Evolutionary conservation across 1,140 invertebrate genomes (phyloP), one percentile per base, ranked within the genome.

Genomic region (Cherax quadricarinatus): DNA sequence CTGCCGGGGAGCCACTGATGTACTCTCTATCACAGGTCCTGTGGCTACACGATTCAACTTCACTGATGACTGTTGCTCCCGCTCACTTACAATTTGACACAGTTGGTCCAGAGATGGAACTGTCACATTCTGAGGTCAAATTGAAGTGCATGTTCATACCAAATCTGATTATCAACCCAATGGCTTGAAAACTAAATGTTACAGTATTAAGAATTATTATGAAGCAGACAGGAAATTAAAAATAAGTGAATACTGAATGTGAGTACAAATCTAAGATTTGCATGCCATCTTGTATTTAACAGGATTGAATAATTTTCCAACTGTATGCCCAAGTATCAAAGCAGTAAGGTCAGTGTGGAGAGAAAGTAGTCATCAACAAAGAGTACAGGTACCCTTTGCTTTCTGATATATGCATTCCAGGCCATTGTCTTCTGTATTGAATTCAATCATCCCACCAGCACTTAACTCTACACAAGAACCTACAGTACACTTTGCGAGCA

Each of bases 1-100:
- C 94, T 98, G 97, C 79, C 98, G 95, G 7, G 98, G 98, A 21
- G 97, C 97, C 7, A 98, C 98, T 83, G 97, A 98, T 6, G 98
- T 98, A 66, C 93, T 91, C 51, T 89, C 87, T 86, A 91, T 91
- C 66, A 89, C 79, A 30, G 93, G 90, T 16, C 57, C 89, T 16
- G 84, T 16, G 9, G 62, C 48, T 30, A 57, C 75, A 6, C 92
- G 84, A 57, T 82, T 93, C 57, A 88, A 62, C 57, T 93, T 91
- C 24, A 93, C 82, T 70, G 88, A 88, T 21, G 87, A 88, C 79
- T 89, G 90, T 70, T 93, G 91, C 62, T 92, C 92, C 4, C 88
- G 51, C 75, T 93, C 93, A 1, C 83, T 92, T 7, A 93, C 81
- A 53, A 93, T n/a, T 84, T 92, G 88, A n/a, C 85, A 60, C n/a